Percentiles rank a stretch among this genome's conserved stretches.
phyloP scores from a whole-genome alignment of 2,797 vertebrate species.

The Hapalemur alaotrensis region DNA sequence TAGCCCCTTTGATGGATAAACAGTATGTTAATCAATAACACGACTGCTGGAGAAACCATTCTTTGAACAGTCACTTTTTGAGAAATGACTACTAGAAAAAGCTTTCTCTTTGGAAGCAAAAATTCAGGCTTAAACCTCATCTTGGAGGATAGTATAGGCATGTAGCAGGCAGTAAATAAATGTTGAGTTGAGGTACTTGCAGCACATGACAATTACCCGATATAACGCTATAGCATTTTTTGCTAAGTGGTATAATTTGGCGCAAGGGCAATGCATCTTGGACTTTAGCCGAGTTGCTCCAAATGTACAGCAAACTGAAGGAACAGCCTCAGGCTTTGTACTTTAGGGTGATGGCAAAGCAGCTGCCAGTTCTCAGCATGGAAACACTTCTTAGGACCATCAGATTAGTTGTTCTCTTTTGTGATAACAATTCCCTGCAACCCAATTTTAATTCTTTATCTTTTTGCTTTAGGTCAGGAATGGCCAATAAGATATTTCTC shows the following conservation, averaged over 20 bases:
- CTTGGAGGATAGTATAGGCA: neutral
- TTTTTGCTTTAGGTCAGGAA: neutral
- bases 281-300: neutral
- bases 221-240: neutral
- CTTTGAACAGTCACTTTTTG: neutral
- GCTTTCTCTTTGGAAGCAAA: slow-evolving; percentile 10
- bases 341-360: neutral
- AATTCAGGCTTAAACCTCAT: neutral
- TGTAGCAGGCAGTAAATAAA: neutral
- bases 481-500: neutral
- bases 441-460: neutral
- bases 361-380: neutral
- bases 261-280: neutral
- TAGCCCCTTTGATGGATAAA: neutral
- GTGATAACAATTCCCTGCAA: neutral
- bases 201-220: neutral
- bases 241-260: slow-evolving; percentile 22
- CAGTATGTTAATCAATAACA: neutral
- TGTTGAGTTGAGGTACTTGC: neutral
- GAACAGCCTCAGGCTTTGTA: neutral
- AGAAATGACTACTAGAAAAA: neutral
- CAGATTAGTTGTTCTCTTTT: neutral
- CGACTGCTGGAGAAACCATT: neutral
- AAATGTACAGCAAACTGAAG: neutral
- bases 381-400: neutral